Conservation (phyloP, 2,113 vertebrate genomes). For the Neolamprologus toae region DNA sequence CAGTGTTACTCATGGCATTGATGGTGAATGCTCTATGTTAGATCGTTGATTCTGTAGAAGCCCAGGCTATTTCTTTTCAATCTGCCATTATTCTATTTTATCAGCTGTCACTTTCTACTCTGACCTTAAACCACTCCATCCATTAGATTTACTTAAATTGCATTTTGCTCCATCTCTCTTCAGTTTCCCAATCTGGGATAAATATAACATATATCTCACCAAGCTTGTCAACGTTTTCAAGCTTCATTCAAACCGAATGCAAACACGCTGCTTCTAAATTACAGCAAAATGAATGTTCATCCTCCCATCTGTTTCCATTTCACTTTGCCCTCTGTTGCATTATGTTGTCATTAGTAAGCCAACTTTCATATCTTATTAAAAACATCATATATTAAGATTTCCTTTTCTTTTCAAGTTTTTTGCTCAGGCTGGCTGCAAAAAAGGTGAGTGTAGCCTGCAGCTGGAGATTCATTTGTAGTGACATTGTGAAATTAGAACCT, state of each 20-base stretch:
- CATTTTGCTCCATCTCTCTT: neutral
- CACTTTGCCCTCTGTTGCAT: neutral
- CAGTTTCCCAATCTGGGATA: neutral
- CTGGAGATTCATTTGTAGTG: neutral
- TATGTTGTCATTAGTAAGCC: neutral
- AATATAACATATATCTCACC: neutral
- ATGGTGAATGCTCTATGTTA: neutral
- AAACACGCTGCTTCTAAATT: neutral
- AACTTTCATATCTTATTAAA: neutral
- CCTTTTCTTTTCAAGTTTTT: neutral
- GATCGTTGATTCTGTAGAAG: neutral
- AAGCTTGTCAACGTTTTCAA: neutral
- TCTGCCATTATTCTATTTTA: neutral
- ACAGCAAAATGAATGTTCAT: neutral
- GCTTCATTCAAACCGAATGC: neutral
- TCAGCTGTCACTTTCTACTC: neutral
- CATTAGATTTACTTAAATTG: neutral
- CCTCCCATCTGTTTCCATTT: neutral
- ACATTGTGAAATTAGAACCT: neutral
- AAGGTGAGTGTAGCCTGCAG: neutral
- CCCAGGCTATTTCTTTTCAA: neutral
- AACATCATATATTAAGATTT: neutral
- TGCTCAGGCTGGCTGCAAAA: neutral
- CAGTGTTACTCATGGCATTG: neutral
- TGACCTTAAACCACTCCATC: accelerated